A percentile compares a stretch with the other conserved stretches of the same genome.
phyloP scores from a whole-genome alignment of 2,888 invertebrate genomes.

The Aricia artaxerxes region DNA sequence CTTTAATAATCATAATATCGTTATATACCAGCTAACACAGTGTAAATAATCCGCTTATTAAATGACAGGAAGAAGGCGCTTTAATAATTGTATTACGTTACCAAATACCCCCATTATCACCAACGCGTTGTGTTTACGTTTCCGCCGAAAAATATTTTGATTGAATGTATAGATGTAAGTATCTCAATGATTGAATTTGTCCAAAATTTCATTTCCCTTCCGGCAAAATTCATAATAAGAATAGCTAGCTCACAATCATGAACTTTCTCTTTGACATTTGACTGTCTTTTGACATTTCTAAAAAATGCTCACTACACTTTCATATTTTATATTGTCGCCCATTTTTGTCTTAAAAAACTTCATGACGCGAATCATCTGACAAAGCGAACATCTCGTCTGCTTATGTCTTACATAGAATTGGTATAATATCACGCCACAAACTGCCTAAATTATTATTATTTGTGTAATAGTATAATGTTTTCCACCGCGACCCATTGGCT shows the following conservation, averaged over 20 bases:
- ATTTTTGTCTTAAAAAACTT: too few species aligned
- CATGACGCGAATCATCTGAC: too few species aligned
- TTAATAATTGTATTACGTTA: not conserved
- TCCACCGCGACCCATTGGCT: not conserved
- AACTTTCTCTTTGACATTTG: too few species aligned
- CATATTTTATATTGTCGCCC: too few species aligned
- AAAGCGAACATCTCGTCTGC: too few species aligned
- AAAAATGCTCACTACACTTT: too few species aligned
- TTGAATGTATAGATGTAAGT: too few species aligned
- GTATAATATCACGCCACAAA: not conserved
- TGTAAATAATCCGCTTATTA: not conserved
- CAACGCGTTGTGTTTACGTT: not conserved
- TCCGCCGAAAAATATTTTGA: not conserved
- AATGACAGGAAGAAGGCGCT: not conserved
- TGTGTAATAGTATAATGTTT: not conserved
- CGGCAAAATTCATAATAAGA: too few species aligned
- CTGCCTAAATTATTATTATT: not conserved
- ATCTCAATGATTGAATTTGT: not conserved
- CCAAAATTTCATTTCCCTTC: not conserved
- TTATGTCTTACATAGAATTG: too few species aligned
- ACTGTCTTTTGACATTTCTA: too few species aligned
- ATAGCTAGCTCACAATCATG: too few species aligned
- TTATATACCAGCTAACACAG: not conserved
- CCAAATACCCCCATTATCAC: not conserved
- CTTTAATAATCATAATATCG: not conserved